These are phyloP conservation scores for Macroglossus sobrinus DNA, from an alignment of 2,113 vertebrate species.

Conservation along the genomic window DNA sequence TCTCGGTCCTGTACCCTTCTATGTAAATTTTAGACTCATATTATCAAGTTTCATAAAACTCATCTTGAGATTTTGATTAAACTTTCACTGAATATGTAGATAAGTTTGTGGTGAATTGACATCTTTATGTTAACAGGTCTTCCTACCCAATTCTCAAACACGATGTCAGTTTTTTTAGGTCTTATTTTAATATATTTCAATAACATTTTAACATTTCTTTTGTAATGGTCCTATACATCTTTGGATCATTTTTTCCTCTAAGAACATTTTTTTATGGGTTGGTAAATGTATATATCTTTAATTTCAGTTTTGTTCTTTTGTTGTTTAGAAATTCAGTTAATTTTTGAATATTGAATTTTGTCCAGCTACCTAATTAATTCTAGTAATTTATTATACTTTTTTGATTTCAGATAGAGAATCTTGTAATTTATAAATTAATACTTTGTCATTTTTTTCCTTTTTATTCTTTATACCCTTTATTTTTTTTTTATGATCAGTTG, in stretches of 20 bases:
- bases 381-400: slow-evolving; percentile 1
- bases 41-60: slow-evolving; percentile 14
- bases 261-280: background rate
- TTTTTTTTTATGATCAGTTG: background rate
- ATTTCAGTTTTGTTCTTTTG: background rate
- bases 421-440: background rate
- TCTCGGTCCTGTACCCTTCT: background rate
- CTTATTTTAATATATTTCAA: slow-evolving; percentile 4
- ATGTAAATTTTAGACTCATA: background rate
- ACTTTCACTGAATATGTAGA: background rate
- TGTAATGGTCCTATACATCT: background rate
- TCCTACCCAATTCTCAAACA: background rate
- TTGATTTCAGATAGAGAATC: slow-evolving; percentile 11
- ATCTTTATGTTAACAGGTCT: background rate
- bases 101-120: background rate
- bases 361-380: background rate
- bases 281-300: background rate
- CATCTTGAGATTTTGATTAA: slow-evolving; percentile 7
- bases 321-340: background rate
- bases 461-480: background rate
- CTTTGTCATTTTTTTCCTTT: background rate
- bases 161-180: slow-evolving; percentile 9
- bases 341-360: slow-evolving; percentile 23
- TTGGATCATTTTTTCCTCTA: background rate
- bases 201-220: background rate